Base-by-base conservation (phyloP, 1,140 invertebrate species). In the Drosophila nannoptera region DNA sequence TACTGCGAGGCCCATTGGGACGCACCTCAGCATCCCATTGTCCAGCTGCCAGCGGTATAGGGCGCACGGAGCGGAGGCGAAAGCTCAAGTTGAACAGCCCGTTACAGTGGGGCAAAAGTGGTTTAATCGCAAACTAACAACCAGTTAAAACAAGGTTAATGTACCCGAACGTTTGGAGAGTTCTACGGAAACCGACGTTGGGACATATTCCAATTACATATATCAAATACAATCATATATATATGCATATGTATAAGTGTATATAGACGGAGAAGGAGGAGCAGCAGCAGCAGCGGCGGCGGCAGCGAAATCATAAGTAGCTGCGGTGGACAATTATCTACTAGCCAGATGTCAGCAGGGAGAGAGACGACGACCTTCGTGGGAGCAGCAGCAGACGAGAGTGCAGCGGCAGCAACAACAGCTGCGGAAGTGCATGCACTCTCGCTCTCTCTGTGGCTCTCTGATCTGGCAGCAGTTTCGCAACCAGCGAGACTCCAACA, bases 1-100 rank as follows among this genome's bases (percentile, higher is more conserved):
- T 90, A 91, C 78, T 92, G 92, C 68, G 91, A 92, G 64, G 88
- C 86, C n/a, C 91, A 90, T 69, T 92, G 91, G 91, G 91, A 90
- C 58, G 87, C 89, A 49, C 88, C 90, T 4, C 89, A 90, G 43
- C 88, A 90, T 45, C 91, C 91, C 60, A 90, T 92, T 63, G 91
- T 92, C 50, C 91, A 92, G 82, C 72, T 92, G 55, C 92, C 92
- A 16, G 91, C 91, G 63, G 90, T 92, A 89, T 92, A 91, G 90
- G 70, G 29, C 11, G 35, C 45, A 60, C 45, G 56, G 14, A 6
- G n/a, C 8, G 40, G 40, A 14, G 22, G 33, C 38, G 50, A 11
- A 35, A 16, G 52, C 16, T 59, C 7, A 38, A 73, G 81, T 69
- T 81, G 76, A 73, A 83, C 71, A 73, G 70, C 77, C 81, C 68